phyloP scores from a whole-genome alignment of 2,113 vertebrate species.

The Pangasianodon gigas region DNA sequence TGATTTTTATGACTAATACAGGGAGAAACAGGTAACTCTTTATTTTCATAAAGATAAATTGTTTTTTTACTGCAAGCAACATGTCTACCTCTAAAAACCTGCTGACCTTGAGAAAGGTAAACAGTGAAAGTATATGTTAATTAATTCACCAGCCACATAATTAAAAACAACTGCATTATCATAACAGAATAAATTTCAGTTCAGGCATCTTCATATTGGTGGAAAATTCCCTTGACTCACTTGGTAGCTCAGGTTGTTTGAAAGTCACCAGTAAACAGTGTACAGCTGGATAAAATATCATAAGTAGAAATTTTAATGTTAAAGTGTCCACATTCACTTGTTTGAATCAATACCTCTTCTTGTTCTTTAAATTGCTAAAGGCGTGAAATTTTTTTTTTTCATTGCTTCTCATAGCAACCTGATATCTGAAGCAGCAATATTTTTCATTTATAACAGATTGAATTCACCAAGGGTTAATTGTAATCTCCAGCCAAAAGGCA shows the following conservation, averaged over 20 bases:
- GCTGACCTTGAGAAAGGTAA: slow-evolving; percentile 39
- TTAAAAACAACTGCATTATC: slow-evolving; percentile 51
- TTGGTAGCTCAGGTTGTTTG: slow-evolving; percentile 18
- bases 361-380: not conserved
- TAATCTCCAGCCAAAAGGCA: not conserved
- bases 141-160: slow-evolving; percentile 50
- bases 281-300: not conserved
- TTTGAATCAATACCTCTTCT: not conserved
- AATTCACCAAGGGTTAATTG: not conserved
- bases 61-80: slow-evolving; percentile 2
- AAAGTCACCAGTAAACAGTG: slow-evolving; percentile 4
- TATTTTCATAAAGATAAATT: too few relatives aligned
- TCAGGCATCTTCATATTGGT: slow-evolving; percentile 4
- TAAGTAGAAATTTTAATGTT: not conserved
- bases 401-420: not conserved
- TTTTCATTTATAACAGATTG: not conserved
- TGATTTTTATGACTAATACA: slow-evolving; percentile 20
- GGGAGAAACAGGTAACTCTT: not conserved
- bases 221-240: not conserved
- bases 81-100: slow-evolving; percentile 22
- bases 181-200: slow-evolving; percentile 44
- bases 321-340: not conserved
- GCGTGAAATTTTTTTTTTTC: not conserved
- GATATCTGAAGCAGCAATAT: not conserved
- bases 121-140: slow-evolving; percentile 26